Base-by-base conservation (phyloP, 2,888 invertebrate species). In the Dicycla oo region DNA sequence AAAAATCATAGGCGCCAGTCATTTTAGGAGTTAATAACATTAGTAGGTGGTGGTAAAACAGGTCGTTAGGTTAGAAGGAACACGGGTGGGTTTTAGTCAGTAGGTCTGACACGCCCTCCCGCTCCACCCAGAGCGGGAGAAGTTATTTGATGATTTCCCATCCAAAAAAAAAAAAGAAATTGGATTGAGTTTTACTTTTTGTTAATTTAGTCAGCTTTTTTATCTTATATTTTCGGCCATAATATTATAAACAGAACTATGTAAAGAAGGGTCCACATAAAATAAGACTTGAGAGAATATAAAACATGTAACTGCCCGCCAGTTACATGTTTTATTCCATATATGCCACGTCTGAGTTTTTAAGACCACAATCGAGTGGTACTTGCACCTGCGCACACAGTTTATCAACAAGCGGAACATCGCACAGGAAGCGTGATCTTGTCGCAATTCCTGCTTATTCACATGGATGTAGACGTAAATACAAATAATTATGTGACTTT, bases 371-470 rank as follows among this genome's bases (percentile, higher is more conserved):
- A 6, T n/a, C 11, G 5, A 38, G 15, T 5, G 26, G 45, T 40
- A 40, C 68, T 23, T 65, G 61, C 79, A 45, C 69, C 49, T 23
- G 58, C 71, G 51, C 66, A 43, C 64, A 58, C 62, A 67, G 61
- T 71, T 61, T 76, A 77, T 73, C 79, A 77, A 78, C 75, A 76
- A 87, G 81, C 84, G 87, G 85, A 87, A 88, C 84, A 61, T 69
- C 69, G 66, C 67, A 73, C 73, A 81, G 83, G 87, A 88, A 87
- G 74, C 40, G 65, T 65, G 38, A 81, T 84, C 82, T 85, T 80
- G 76, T 81, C 49, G 65, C 63, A 66, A 78, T 83, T 80, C 78
- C 78, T 78, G 67, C 62, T 82, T 67, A 75, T 75, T 78, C 69
- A 75, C 34, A 75, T 75, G 34, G 34, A 54, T 45, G 53, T 20